phyloP scores from a whole-genome alignment of 2,113 vertebrate genomes.

The Diadophis punctatus region DNA sequence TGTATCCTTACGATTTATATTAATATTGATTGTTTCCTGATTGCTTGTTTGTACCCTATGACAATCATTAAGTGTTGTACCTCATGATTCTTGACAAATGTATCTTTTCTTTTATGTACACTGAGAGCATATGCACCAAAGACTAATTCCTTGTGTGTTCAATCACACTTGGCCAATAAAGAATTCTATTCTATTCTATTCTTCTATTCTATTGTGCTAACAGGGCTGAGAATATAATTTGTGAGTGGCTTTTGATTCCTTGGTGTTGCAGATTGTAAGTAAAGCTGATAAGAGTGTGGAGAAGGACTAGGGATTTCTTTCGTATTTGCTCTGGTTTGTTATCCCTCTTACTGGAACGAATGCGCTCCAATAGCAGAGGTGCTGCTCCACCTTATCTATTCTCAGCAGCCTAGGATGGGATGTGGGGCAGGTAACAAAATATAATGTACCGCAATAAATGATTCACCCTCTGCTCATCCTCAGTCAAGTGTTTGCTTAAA shows the following conservation, averaged over 20 bases:
- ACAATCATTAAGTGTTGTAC: no score
- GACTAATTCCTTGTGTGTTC: no score
- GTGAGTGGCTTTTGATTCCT: not conserved
- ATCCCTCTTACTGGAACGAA: not conserved
- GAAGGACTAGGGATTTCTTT: not conserved
- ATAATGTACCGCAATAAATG: not conserved
- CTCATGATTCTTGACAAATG: no score
- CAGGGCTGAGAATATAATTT: not conserved
- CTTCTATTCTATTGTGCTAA: not conserved
- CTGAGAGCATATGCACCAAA: no score
- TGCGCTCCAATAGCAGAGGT: not conserved
- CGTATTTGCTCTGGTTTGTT: no score
- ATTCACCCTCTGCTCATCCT: not conserved
- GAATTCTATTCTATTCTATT: no score
- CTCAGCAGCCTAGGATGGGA: not conserved
- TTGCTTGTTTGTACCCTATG: no score
- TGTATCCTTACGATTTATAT: no score
- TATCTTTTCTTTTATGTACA: no score
- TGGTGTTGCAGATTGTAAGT: not conserved
- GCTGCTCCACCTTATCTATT: not conserved
- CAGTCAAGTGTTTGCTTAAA: conserved; percentile 2
- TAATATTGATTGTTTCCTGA: no score
- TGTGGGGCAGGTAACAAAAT: not conserved
- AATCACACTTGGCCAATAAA: no score
- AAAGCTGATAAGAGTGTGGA: not conserved